Conservation (phyloP, 1,140 invertebrate genomes). For the Vanessa tameamea region DNA sequence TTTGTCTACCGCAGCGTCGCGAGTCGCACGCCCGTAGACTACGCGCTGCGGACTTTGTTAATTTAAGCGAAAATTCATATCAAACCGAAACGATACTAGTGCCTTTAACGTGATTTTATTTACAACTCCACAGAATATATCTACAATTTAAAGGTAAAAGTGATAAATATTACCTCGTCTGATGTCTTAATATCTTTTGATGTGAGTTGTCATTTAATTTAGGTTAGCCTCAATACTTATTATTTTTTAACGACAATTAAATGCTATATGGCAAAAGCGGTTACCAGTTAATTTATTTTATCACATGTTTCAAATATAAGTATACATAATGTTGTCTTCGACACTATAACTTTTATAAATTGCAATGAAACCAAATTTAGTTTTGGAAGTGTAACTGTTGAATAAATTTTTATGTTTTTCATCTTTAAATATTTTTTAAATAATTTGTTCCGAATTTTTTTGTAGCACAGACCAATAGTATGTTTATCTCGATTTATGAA, state of each 20-base stretch:
- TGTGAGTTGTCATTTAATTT: slow-evolving; percentile 20
- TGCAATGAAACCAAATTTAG: too few relatives aligned
- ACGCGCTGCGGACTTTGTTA: neutral
- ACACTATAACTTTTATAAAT: too few relatives aligned
- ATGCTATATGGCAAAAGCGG: slow-evolving; percentile 3
- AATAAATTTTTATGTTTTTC: too few relatives aligned
- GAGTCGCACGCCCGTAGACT: slow-evolving; percentile 45
- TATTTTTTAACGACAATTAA: slow-evolving; percentile 11
- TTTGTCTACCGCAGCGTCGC: slow-evolving; percentile 50
- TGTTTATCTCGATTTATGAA: too few relatives aligned
- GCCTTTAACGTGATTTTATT: slow-evolving; percentile 16
- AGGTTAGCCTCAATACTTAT: slow-evolving; percentile 12
- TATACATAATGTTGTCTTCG: too few relatives aligned
- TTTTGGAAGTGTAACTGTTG: too few relatives aligned
- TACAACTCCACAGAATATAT: neutral
- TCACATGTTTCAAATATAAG: neutral
- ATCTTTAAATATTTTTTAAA: too few relatives aligned
- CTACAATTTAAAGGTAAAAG: neutral
- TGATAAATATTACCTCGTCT: slow-evolving; percentile 1
- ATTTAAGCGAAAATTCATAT: slow-evolving; percentile 10
- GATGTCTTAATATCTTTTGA: neutral
- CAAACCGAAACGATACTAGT: slow-evolving; percentile 10
- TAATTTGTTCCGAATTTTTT: too few relatives aligned
- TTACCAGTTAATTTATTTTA: slow-evolving; percentile 11
- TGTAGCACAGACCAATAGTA: too few relatives aligned